Evolutionary conservation across 2,888 invertebrate species (phyloP).

Genomic region (Octonoba sinensis): DNA sequence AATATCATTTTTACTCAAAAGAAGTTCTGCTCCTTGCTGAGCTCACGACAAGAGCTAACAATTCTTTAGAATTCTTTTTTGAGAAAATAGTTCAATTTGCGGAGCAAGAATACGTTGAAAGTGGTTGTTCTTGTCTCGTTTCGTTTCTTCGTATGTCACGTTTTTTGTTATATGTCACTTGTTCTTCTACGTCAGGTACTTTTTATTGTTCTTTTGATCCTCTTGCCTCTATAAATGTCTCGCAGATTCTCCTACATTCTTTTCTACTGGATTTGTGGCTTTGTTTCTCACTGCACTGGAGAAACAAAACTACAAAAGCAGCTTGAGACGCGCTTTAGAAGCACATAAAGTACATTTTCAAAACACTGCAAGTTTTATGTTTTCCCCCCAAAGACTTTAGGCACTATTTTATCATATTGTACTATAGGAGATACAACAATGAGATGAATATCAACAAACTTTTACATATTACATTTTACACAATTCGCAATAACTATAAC

Average conservation of each 20-base stretch:
- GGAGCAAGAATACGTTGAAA: conserved; percentile 23
- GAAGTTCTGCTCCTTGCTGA: neutral
- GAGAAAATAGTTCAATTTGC: conserved; percentile 20
- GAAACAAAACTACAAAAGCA: neutral
- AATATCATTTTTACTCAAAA: neutral
- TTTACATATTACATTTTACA: no score
- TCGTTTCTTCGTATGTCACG: conserved; percentile 9
- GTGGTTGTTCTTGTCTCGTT: conserved; percentile 2
- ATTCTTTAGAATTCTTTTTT: conserved; percentile 1
- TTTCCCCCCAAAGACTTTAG: no score
- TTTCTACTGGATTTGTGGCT: no score
- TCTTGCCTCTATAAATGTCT: no score
- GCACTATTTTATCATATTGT: no score
- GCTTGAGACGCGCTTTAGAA: neutral
- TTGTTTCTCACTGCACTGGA: neutral
- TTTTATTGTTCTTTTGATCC: no score
- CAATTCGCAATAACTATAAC: no score
- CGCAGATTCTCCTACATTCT: no score
- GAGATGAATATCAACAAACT: no score
- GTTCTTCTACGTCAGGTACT: neutral
- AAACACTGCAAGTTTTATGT: no score
- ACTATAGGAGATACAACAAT: no score
- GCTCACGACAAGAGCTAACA: neutral
- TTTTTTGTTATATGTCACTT: neutral
- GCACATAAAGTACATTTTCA: no score